Evolutionary conservation across 2,888 invertebrate species (phyloP), one percentile per base, ranked within the genome.

Genomic region (Himalopsyche kuldschensis): DNA sequence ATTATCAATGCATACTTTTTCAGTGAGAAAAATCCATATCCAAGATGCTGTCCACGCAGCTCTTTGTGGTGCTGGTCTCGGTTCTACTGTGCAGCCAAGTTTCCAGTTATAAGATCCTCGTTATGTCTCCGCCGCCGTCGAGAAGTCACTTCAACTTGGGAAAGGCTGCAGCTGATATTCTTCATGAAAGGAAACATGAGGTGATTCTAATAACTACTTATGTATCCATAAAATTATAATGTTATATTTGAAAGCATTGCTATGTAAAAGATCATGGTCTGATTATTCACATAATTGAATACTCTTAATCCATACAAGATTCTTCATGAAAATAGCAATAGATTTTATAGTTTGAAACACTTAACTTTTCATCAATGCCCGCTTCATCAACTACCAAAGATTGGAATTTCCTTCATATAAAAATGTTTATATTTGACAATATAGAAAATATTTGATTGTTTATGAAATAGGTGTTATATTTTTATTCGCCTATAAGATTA

Each of bases 131-230:
- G 4, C 35, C 80, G n/a, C 84, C 84, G 0, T 77, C 82, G 3
- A 75, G 77, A 24, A 84, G 84, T 82, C 84, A 84, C n/a, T 63
- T 79, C 24, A 84, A 75, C 48, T 75, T 84, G 27, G 80, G 83
- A 47, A 76, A 47, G 78, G 83, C 48, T 27, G 75, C 77, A n/a
- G 80, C 77, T 8, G 83, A 83, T 35, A 77, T 80, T 32, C 79
- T 83, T 24, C 63, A 63, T 6, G 80, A 83, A 31, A 76, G 80
- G 10, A 80, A 80, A 77, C 83, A 83, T 69, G 78, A 83, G 48
- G 83, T 83, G 76, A 41, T 41, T 80, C 4, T 27, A 55, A 30
- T 80, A 15, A 76, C 11, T 78, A 32, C 4, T 41, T 41, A 17
- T 20, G 10, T 20, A 17, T 32, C 15, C 15, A 78, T 8, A 30